These are phyloP conservation scores for Brachionus paranguensis DNA, from an alignment of 1,140 invertebrate species.

Conservation along the genomic window DNA sequence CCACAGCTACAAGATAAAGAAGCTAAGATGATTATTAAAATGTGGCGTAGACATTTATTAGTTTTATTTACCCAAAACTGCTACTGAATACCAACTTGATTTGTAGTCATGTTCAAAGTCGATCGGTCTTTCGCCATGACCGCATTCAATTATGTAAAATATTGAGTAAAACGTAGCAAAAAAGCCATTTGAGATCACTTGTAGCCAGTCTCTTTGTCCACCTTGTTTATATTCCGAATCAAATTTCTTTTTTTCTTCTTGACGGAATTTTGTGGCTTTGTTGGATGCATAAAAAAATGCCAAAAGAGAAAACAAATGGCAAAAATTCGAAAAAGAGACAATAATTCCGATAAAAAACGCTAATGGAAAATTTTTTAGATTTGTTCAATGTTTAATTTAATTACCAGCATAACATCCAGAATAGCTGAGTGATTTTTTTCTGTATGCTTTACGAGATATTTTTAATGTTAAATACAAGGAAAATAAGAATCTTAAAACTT, in stretches of 20 bases:
- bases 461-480: background rate
- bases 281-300: slow-evolving; percentile 25
- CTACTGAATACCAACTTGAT: slow-evolving; percentile 11
- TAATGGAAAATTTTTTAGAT: background rate
- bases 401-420: slow-evolving; percentile 19
- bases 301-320: background rate
- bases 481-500: background rate
- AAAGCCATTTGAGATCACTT: slow-evolving; percentile 23
- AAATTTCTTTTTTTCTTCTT: slow-evolving; percentile 5
- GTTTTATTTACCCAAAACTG: slow-evolving; percentile 12
- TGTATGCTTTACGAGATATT: background rate
- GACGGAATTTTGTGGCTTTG: background rate
- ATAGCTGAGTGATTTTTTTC: background rate
- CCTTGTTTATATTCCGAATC: background rate
- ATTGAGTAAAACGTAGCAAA: slow-evolving; percentile 1
- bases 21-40: background rate
- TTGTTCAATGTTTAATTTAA: background rate
- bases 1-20: background rate
- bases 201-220: background rate
- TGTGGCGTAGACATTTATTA: background rate
- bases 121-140: background rate
- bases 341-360: slow-evolving; percentile 3
- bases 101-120: slow-evolving; percentile 8
- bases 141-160: slow-evolving; percentile 27
- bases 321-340: slow-evolving; percentile 12